Conservation (phyloP, 2,888 invertebrate species). For the Drosophila meridionalis region DNA sequence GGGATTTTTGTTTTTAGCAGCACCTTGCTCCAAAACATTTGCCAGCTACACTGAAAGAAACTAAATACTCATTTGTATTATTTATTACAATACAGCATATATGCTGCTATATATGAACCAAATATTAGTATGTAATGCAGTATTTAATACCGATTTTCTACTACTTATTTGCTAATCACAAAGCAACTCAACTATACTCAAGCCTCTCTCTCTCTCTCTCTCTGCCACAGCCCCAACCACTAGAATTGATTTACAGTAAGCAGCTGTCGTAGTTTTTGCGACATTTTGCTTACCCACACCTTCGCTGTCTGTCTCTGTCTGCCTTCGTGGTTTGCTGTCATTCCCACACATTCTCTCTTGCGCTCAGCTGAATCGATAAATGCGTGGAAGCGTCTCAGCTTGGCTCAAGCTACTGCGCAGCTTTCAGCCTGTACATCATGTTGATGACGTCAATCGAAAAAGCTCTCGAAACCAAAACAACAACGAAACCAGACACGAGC, state of each 20-base stretch:
- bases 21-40: slow-evolving; percentile 50
- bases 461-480: slow-evolving; percentile 71
- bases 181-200: neutral
- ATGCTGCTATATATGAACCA: too few relatives aligned
- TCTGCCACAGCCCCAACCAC: slow-evolving; percentile 13
- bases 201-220: too few relatives aligned
- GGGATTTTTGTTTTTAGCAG: slow-evolving; percentile 67
- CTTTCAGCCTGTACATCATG: slow-evolving; percentile 69
- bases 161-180: neutral
- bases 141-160: neutral
- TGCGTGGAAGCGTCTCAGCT: slow-evolving; percentile 69
- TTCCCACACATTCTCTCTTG: neutral
- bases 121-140: neutral
- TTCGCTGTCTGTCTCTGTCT: neutral
- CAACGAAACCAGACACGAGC: slow-evolving; percentile 40
- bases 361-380: slow-evolving; percentile 66
- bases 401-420: slow-evolving; percentile 66
- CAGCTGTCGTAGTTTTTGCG: slow-evolving; percentile 58
- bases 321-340: neutral
- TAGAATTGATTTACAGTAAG: neutral
- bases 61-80: neutral
- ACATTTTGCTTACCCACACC: slow-evolving; percentile 41
- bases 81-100: neutral
- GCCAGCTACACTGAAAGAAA: slow-evolving; percentile 60
- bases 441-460: slow-evolving; percentile 83